A percentile compares a stretch with the other conserved stretches of the same genome.
Conservation (phyloP, 2,797 vertebrate genomes). For the Steatocranus sp. region DNA sequence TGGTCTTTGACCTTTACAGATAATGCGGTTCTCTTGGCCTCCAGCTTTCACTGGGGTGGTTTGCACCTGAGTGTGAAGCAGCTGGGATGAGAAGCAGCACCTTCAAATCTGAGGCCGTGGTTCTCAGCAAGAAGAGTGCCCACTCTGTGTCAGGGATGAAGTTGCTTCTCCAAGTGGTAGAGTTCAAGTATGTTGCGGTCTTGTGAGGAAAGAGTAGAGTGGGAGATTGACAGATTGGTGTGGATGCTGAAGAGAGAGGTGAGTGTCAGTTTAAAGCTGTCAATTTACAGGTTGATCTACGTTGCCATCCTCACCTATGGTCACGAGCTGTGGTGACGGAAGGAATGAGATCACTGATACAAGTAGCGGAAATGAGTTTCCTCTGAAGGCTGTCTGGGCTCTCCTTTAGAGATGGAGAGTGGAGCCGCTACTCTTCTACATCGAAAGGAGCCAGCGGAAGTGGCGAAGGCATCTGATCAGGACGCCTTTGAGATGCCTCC, state of each 20-base stretch:
- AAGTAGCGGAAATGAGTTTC: neutral
- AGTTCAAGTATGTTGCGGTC: neutral
- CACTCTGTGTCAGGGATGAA: neutral
- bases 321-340: neutral
- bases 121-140: neutral
- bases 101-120: neutral
- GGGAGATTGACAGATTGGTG: neutral
- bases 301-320: neutral
- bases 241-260: neutral
- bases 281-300: neutral
- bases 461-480: neutral
- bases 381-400: neutral
- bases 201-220: neutral
- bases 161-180: neutral
- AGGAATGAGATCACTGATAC: neutral
- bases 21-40: neutral
- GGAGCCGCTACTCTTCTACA: neutral
- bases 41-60: neutral
- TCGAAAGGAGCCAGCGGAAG: neutral
- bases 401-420: neutral
- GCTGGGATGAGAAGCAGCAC: neutral
- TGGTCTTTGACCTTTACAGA: neutral
- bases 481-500: neutral
- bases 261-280: neutral
- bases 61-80: neutral